Percentiles rank a stretch among this genome's conserved stretches.
Evolutionary conservation across 1,140 invertebrate genomes (phyloP).

Genomic region (Trachymyrmex septentrionalis): DNA sequence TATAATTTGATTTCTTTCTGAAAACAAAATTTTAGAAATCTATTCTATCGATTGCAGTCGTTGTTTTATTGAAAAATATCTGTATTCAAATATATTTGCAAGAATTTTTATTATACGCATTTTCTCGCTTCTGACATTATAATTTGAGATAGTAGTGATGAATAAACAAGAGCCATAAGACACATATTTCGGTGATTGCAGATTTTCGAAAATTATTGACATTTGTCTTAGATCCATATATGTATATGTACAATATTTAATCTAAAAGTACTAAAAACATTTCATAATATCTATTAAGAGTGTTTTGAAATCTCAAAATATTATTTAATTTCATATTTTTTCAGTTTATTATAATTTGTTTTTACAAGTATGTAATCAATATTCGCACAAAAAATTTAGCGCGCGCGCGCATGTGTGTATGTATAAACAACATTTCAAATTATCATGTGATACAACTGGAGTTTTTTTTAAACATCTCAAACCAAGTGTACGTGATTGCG

Average conservation of each 20-base stretch:
- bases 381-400: neutral
- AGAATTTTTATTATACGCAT: too few relatives aligned
- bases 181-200: neutral
- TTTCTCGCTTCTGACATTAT: too few relatives aligned
- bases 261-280: neutral
- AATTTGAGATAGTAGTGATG: too few relatives aligned
- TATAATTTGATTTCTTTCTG: too few relatives aligned
- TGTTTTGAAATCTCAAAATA: neutral
- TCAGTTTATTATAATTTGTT: neutral
- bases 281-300: neutral
- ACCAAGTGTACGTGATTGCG: too few relatives aligned
- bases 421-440: neutral
- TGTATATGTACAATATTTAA: neutral
- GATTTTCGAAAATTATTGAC: neutral
- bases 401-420: too few relatives aligned
- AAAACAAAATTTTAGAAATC: too few relatives aligned
- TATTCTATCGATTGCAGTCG: too few relatives aligned
- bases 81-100: too few relatives aligned
- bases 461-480: neutral
- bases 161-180: too few relatives aligned
- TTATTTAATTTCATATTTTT: constrained; percentile 1
- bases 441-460: neutral
- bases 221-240: neutral
- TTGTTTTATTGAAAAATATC: too few relatives aligned
- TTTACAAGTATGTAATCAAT: neutral